Evolutionary conservation across 2,888 invertebrate genomes (phyloP).

Genomic region (Drosophila basisetae): DNA sequence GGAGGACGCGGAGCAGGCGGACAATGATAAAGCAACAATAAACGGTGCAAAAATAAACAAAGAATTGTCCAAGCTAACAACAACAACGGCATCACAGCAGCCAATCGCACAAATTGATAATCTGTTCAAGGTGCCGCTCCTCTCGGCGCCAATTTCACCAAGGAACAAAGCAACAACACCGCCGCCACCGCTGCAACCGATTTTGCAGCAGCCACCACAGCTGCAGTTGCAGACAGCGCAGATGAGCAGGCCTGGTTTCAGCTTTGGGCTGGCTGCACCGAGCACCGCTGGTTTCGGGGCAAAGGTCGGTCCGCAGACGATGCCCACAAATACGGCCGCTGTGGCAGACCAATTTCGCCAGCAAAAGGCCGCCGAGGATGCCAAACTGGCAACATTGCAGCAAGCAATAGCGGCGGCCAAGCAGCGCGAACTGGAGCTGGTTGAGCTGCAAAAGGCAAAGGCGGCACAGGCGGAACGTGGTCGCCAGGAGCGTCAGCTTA

Average conservation of each 20-base stretch:
- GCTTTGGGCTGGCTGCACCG: not conserved
- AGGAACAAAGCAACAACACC: slow-evolving; percentile 52
- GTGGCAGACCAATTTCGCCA: slow-evolving; percentile 12
- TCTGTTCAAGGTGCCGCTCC: slow-evolving; percentile 82
- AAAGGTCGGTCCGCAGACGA: slow-evolving; percentile 1
- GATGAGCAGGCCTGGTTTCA: slow-evolving; percentile 4
- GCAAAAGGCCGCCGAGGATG: slow-evolving; percentile 37
- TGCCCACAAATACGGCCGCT: not conserved
- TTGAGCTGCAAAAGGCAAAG: slow-evolving; percentile 48
- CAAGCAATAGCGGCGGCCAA: slow-evolving; percentile 54
- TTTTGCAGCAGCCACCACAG: not conserved
- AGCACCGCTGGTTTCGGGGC: slow-evolving; percentile 6
- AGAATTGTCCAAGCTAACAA: not conserved
- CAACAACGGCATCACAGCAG: not conserved
- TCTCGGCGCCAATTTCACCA: slow-evolving; percentile 60
- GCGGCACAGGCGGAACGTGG: slow-evolving; percentile 40
- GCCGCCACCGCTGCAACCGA: slow-evolving; percentile 22
- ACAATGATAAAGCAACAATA: not conserved
- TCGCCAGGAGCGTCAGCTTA: slow-evolving; percentile 26
- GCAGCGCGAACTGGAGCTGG: slow-evolving; percentile 52
- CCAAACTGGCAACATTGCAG: slow-evolving; percentile 50
- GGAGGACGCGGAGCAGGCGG: not conserved
- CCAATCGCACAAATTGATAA: slow-evolving; percentile 34
- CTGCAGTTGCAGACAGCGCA: not conserved
- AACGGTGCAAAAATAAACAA: not conserved